These are phyloP conservation scores for Todiramphus saurophagus DNA, from an alignment of 2,113 vertebrate species.

Conservation along the genomic window DNA sequence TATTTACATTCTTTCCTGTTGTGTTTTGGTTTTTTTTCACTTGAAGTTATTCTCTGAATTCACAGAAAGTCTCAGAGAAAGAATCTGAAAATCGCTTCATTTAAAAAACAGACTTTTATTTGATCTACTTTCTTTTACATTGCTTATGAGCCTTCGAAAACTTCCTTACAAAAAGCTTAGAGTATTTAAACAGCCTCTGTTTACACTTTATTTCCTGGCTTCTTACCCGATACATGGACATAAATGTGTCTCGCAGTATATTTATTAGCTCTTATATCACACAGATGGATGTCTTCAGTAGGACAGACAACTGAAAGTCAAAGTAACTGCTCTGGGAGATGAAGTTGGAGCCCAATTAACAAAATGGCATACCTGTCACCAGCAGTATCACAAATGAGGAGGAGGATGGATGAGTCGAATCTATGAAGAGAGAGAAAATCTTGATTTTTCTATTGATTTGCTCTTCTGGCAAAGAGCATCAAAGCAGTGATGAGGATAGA, in stretches of 20 bases:
- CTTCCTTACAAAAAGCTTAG: background rate
- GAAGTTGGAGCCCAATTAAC: background rate
- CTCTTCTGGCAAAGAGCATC: background rate
- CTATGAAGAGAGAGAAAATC: constrained; percentile 5
- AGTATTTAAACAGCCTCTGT: background rate
- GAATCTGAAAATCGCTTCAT: background rate
- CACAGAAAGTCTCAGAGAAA: background rate
- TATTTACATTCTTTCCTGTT: background rate
- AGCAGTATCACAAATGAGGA: background rate
- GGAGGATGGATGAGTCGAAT: background rate
- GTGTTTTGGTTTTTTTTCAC: background rate
- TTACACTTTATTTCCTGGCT: background rate
- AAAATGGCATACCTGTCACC: constrained; percentile 8
- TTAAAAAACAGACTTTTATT: background rate
- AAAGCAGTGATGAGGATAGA: background rate
- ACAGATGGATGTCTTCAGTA: background rate
- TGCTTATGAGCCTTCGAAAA: background rate
- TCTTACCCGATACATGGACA: background rate
- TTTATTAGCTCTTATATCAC: background rate
- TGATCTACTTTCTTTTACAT: background rate
- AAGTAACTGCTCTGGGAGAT: background rate
- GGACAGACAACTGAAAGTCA: background rate
- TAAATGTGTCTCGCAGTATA: background rate
- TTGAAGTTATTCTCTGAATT: background rate
- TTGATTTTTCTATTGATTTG: background rate